Evolutionary conservation across 2,113 vertebrate species (phyloP).

Genomic region (Lagopus leucura): DNA sequence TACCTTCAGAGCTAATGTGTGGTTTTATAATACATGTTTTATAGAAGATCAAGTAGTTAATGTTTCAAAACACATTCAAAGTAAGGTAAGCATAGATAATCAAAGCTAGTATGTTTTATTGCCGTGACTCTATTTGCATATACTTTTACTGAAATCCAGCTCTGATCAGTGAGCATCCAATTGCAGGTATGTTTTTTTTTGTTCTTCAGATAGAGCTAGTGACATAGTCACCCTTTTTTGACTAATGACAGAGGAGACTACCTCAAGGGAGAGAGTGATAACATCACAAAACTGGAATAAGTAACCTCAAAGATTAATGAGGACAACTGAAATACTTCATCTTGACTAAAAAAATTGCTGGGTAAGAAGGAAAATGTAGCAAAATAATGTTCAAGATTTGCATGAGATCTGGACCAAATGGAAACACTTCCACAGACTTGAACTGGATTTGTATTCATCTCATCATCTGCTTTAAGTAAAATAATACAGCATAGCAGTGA

Average conservation of each 20-base stretch:
- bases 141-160: background rate
- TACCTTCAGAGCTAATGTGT: background rate
- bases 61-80: conserved; percentile 4
- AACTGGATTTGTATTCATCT: background rate
- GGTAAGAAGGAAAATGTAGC: background rate
- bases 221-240: background rate
- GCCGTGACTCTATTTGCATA: background rate
- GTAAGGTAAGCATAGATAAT: background rate
- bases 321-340: background rate
- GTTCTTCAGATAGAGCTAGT: background rate
- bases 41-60: background rate
- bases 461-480: background rate
- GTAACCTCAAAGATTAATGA: background rate
- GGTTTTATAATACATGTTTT: background rate
- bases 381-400: background rate
- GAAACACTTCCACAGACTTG: background rate
- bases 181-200: background rate
- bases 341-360: background rate
- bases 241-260: background rate
- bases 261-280: background rate
- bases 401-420: background rate
- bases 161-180: background rate
- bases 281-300: background rate
- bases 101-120: background rate
- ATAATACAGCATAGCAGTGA: background rate